phyloP scores from a whole-genome alignment of 2,888 invertebrate genomes.

The Hypena proboscidalis region DNA sequence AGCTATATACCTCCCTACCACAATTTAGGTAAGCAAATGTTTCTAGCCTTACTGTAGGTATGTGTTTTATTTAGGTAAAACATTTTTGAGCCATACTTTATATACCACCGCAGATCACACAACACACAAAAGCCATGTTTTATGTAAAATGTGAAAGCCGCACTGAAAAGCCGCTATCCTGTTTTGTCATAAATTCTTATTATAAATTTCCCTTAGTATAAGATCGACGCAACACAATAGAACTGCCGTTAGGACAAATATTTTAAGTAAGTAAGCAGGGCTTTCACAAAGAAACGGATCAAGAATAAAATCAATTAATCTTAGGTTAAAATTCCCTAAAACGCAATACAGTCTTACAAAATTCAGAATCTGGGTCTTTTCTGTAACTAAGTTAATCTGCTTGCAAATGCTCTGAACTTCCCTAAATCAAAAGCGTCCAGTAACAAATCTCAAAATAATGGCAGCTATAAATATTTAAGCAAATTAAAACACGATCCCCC shows the following conservation, averaged over 20 bases:
- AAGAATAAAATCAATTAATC: too few species aligned
- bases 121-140: slow-evolving; percentile 6
- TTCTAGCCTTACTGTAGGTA: neutral
- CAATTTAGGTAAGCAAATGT: neutral
- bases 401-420: too few species aligned
- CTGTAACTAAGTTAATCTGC: too few species aligned
- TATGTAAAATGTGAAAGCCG: slow-evolving; percentile 8
- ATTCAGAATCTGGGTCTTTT: too few species aligned
- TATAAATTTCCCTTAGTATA: slow-evolving; percentile 15
- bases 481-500: slow-evolving; percentile 3
- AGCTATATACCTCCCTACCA: too few species aligned
- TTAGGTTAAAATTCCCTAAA: too few species aligned
- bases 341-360: too few species aligned
- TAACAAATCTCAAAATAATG: neutral
- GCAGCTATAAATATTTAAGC: slow-evolving; percentile 3
- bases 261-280: too few species aligned
- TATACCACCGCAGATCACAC: slow-evolving; percentile 6
- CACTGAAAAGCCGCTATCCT: neutral
- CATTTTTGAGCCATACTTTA: slow-evolving; percentile 10
- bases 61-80: neutral
- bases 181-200: slow-evolving; percentile 21
- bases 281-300: too few species aligned
- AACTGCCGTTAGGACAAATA: too few species aligned
- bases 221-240: neutral
- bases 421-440: neutral